These are phyloP conservation scores for Eptatretus burgeri DNA, from an alignment of 2,113 vertebrate genomes.

Conservation along the genomic window DNA sequence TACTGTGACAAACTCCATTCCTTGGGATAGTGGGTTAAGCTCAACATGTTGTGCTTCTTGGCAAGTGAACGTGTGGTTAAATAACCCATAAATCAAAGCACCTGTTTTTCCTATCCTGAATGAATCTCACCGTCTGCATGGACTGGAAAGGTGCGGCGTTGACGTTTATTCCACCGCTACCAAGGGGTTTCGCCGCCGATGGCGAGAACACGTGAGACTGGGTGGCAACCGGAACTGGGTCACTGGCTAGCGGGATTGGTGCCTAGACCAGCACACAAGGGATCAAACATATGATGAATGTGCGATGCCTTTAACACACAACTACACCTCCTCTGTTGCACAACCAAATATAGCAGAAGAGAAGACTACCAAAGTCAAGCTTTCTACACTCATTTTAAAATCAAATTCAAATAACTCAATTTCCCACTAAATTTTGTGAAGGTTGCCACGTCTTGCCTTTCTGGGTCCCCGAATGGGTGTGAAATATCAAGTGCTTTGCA, in stretches of 20 bases:
- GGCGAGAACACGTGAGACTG: conserved; percentile 50
- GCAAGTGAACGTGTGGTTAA: no score
- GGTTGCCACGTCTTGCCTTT: no score
- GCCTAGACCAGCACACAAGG: not conserved
- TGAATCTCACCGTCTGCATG: conserved; percentile 67
- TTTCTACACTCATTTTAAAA: not conserved
- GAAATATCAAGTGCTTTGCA: no score
- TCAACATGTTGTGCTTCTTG: no score
- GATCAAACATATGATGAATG: not conserved
- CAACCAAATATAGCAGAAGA: not conserved
- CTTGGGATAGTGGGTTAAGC: no score
- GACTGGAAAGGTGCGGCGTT: conserved; percentile 98
- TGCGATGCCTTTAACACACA: not conserved
- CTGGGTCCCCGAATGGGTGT: no score
- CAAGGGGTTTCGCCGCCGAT: conserved; percentile 52
- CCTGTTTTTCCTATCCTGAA: no score
- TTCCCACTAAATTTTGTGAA: no score
- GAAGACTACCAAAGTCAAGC: not conserved
- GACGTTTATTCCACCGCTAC: conserved; percentile 81
- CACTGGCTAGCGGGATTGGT: not conserved
- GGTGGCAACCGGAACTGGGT: conserved; percentile 11
- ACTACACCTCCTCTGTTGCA: conserved; percentile 3
- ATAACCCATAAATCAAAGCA: no score
- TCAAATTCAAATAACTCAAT: no score
- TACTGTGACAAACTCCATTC: no score